phyloP scores from a whole-genome alignment of 2,113 vertebrate genomes.

The Atractosteus spatula region DNA sequence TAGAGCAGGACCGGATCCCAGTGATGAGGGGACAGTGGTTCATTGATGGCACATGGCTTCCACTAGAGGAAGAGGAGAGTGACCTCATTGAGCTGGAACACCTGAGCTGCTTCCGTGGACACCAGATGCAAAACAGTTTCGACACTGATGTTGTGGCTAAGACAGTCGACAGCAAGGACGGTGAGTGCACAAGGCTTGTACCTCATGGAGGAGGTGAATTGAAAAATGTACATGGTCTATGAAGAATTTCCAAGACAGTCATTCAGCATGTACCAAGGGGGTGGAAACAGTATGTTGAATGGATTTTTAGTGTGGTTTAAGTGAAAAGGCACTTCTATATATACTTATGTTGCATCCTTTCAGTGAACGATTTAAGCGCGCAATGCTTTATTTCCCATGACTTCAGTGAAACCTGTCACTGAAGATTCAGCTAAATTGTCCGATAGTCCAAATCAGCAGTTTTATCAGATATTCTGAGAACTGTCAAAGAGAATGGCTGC shows the following conservation, averaged over 20 bases:
- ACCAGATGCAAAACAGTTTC: constrained; percentile 86
- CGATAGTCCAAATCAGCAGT: too few relatives aligned
- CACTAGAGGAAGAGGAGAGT: constrained; percentile 92
- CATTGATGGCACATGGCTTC: constrained; percentile 92
- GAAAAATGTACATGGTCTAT: too few relatives aligned
- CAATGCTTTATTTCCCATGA: too few relatives aligned
- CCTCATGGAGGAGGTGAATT: neutral
- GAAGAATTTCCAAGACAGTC: too few relatives aligned
- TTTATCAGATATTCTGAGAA: too few relatives aligned
- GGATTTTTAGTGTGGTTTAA: too few relatives aligned
- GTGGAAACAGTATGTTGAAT: neutral
- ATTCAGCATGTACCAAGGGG: neutral
- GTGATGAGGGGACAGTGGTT: constrained; percentile 99
- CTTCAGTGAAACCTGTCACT: too few relatives aligned
- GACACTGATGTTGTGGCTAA: constrained; percentile 82
- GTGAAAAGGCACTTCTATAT: too few relatives aligned
- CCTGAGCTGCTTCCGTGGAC: constrained; percentile 83
- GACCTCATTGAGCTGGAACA: constrained; percentile 93
- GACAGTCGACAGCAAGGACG: constrained; percentile 89
- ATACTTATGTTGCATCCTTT: too few relatives aligned
- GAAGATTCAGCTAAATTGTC: too few relatives aligned
- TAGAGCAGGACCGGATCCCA: constrained; percentile 89
- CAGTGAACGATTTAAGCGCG: too few relatives aligned
- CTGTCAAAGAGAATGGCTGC: too few relatives aligned
- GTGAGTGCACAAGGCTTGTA: constrained; percentile 64